Percentiles rank a stretch among this genome's conserved stretches.
These are phyloP conservation scores for Tragelaphus imberbis DNA, from an alignment of 2,113 vertebrate species.

Conservation along the genomic window DNA sequence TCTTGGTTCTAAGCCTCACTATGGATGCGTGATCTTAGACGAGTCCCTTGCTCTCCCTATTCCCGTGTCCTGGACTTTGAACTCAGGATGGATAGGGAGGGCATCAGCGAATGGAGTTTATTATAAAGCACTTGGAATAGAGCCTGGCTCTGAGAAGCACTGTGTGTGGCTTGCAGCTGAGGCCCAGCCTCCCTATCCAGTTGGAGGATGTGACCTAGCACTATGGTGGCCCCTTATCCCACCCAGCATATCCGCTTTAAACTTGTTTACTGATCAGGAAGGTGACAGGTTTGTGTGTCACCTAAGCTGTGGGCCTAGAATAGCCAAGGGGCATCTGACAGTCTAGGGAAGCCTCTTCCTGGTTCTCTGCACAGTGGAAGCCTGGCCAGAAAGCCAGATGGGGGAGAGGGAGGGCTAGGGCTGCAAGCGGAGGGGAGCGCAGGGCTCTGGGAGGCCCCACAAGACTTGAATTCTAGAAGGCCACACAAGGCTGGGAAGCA, in stretches of 20 bases:
- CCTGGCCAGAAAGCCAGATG: conserved; percentile 47
- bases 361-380: not conserved
- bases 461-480: not conserved
- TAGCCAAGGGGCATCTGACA: not conserved
- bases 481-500: not conserved
- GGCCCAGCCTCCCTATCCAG: not conserved
- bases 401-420: not conserved
- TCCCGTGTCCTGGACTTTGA: not conserved
- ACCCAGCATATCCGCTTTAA: not conserved
- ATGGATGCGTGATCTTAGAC: not conserved
- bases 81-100: not conserved
- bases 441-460: not conserved
- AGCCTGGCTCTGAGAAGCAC: not conserved
- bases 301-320: not conserved
- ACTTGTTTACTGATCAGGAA: not conserved
- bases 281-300: not conserved
- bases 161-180: not conserved
- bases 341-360: not conserved
- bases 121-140: not conserved
- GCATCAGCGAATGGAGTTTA: not conserved
- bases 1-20: not conserved
- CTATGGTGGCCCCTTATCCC: no score
- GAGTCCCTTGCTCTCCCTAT: not conserved
- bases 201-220: not conserved
- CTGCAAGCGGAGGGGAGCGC: not conserved